phyloP scores from a whole-genome alignment of 1,140 invertebrate genomes.

The Heliconius congener region DNA sequence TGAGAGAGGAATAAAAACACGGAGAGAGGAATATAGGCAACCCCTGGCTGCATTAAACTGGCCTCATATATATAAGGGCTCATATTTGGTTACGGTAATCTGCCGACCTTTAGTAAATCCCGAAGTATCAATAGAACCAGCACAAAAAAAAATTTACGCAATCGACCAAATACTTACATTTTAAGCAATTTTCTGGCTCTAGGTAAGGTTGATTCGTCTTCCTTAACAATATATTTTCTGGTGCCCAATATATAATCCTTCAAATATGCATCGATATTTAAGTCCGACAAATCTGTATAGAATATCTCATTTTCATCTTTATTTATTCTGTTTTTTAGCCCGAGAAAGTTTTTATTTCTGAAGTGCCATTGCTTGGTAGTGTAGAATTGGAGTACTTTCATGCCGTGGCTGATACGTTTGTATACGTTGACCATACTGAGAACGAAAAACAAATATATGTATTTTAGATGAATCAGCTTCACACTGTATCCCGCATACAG shows the following conservation, averaged over 20 bases:
- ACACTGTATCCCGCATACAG: too few relatives aligned
- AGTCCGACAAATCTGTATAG: constrained; percentile 76
- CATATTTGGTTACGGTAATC: too few relatives aligned
- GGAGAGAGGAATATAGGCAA: too few relatives aligned
- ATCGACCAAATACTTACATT: constrained; percentile 50
- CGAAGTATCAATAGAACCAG: too few relatives aligned
- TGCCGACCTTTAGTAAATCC: too few relatives aligned
- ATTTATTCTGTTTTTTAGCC: constrained; percentile 84
- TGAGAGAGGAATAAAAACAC: too few relatives aligned
- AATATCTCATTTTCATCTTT: constrained; percentile 83
- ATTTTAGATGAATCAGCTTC: too few relatives aligned
- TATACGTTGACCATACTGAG: constrained; percentile 85
- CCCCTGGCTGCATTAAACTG: too few relatives aligned
- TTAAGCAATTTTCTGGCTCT: constrained; percentile 83
- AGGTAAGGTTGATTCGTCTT: constrained; percentile 87
- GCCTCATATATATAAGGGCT: too few relatives aligned
- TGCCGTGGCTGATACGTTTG: constrained; percentile 83
- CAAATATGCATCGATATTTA: constrained; percentile 86
- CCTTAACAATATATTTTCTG: constrained; percentile 88
- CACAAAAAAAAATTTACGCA: too few relatives aligned
- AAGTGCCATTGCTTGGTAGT: constrained; percentile 93
- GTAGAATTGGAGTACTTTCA: constrained; percentile 90
- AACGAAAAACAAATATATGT: constrained; percentile 12
- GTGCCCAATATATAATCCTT: constrained; percentile 87
- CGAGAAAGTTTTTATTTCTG: constrained; percentile 83